These are phyloP conservation scores for Acholoe squamosa DNA, from an alignment of 2,888 invertebrate genomes.

Conservation along the genomic window DNA sequence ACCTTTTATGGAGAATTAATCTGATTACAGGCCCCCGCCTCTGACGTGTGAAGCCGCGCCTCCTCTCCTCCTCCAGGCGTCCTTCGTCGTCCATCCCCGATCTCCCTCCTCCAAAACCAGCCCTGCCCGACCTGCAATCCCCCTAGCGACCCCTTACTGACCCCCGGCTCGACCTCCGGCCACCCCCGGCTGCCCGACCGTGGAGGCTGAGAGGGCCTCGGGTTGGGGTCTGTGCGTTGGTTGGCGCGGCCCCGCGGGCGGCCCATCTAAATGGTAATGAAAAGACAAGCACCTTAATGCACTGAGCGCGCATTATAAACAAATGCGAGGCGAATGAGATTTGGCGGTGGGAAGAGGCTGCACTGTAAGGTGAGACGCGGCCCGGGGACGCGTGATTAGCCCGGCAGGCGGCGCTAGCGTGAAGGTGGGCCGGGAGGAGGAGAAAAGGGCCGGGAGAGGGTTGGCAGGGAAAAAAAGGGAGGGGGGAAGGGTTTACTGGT, in stretches of 20 bases:
- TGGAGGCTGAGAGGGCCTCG: slow-evolving; percentile 12
- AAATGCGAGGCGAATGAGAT: slow-evolving; percentile 53
- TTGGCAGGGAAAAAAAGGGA: background rate
- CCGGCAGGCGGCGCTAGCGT: background rate
- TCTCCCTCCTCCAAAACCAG: background rate
- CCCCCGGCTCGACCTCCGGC: slow-evolving; percentile 29
- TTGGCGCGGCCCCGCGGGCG: slow-evolving; percentile 46
- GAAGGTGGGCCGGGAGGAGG: background rate
- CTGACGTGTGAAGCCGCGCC: slow-evolving; percentile 6
- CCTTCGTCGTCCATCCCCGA: background rate
- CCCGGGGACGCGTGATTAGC: slow-evolving; percentile 42
- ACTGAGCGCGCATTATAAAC: slow-evolving; percentile 56
- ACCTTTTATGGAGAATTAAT: slow-evolving; percentile 49
- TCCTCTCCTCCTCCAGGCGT: background rate
- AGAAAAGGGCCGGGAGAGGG: background rate
- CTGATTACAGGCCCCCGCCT: slow-evolving; percentile 31
- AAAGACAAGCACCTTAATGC: slow-evolving; percentile 58
- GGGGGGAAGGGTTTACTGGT: too few relatives aligned
- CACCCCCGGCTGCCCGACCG: slow-evolving; percentile 34
- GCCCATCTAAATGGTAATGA: slow-evolving; percentile 61
- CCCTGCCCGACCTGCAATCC: background rate
- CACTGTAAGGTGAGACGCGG: slow-evolving; percentile 39
- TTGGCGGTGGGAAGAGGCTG: slow-evolving; percentile 49
- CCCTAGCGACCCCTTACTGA: background rate
- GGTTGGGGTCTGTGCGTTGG: background rate